A percentile compares a stretch with the other conserved stretches of the same genome.
Evolutionary conservation across 2,113 vertebrate genomes (phyloP).

Genomic region (Mirza zaza): DNA sequence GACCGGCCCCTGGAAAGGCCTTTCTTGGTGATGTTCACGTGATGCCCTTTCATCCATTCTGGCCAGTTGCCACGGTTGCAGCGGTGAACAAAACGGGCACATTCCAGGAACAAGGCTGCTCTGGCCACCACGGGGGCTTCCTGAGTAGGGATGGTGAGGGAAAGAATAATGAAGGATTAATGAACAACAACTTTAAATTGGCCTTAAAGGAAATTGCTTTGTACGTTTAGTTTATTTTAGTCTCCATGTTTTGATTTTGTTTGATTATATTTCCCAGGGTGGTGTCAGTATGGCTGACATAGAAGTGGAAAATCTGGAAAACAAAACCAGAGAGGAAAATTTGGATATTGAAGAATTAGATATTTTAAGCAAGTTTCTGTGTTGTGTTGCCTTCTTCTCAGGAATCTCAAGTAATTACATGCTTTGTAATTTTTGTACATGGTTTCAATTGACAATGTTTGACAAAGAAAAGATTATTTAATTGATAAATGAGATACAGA

Average conservation of each 20-base stretch:
- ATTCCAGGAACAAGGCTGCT: slow-evolving; percentile 96
- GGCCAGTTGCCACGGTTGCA: slow-evolving; percentile 99
- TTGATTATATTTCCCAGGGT: neutral
- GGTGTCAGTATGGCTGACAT: neutral
- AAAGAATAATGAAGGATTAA: neutral
- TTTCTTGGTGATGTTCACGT: slow-evolving; percentile 97
- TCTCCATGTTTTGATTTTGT: neutral
- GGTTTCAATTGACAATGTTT: slow-evolving; percentile 45
- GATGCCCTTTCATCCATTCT: slow-evolving; percentile 99
- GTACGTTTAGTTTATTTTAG: neutral
- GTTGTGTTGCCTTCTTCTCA: neutral
- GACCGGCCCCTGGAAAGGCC: slow-evolving; percentile 96
- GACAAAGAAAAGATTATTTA: slow-evolving; percentile 31
- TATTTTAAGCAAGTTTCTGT: neutral
- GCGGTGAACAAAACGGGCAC: slow-evolving; percentile 96
- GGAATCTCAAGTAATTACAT: neutral
- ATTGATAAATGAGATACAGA: slow-evolving; percentile 19
- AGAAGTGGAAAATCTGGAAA: neutral
- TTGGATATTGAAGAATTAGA: neutral
- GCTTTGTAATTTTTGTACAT: neutral
- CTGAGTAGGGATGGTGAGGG: slow-evolving; percentile 79
- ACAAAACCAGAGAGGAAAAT: neutral
- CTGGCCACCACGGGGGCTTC: slow-evolving; percentile 97
- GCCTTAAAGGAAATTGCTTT: neutral
- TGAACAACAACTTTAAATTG: neutral